phyloP scores from a whole-genome alignment of 2,113 vertebrate genomes.

The Oncorhynchus kisutch region DNA sequence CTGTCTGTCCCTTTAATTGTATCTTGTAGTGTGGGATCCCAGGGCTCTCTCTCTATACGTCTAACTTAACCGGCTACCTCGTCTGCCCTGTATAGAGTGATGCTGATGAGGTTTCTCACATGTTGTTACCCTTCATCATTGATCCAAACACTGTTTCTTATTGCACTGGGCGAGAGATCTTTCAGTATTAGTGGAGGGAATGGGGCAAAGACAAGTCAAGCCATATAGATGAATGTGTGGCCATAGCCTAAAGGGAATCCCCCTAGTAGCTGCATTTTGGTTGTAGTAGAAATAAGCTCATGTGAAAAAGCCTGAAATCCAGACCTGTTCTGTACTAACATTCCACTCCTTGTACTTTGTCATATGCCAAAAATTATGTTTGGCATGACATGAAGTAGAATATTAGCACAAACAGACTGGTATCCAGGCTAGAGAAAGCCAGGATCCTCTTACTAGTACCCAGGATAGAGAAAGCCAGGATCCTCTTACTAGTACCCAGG shows the following conservation, averaged over 20 bases:
- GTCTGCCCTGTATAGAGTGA: constrained; percentile 82
- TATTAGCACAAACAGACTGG: no score
- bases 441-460: no score
- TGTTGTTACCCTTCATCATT: neutral
- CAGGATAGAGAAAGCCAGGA: no score
- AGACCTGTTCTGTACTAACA: no score
- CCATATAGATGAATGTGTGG: constrained; percentile 5
- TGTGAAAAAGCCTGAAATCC: no score
- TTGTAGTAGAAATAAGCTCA: no score
- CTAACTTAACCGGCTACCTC: constrained; percentile 49
- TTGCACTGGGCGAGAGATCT: neutral
- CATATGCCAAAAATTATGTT: no score
- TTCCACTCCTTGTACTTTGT: no score
- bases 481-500: no score
- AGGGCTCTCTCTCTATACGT: constrained; percentile 77
- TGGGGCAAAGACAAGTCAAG: neutral
- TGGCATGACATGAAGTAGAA: no score
- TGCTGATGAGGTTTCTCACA: constrained; percentile 59
- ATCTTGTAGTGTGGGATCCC: constrained; percentile 66
- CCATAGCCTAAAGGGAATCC: neutral
- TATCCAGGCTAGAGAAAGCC: no score
- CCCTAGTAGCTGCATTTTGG: no score
- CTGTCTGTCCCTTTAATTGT: neutral
- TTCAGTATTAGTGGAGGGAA: neutral
- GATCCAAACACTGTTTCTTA: neutral